Evolutionary conservation across 2,113 vertebrate genomes (phyloP), one percentile per base, ranked within the genome.

Genomic region (Tachysurus vachellii): DNA sequence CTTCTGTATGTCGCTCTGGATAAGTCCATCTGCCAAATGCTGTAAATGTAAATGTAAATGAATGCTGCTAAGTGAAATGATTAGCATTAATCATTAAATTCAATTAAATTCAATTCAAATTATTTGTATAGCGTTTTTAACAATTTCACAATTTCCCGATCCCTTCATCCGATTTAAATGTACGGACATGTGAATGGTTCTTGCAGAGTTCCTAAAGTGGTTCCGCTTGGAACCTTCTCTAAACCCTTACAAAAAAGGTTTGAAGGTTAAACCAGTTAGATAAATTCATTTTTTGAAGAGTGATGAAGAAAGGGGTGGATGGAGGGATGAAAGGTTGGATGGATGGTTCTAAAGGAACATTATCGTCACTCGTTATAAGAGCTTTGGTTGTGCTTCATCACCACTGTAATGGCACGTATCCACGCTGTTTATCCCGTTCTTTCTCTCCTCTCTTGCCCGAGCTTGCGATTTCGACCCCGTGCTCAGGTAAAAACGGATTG

Each of bases 321-420:
- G 64, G 87, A 85, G 88, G 50, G n/a, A 64, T 81, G 44, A 68
- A 84, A 44, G 62, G 57, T 53, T 64, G 57, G 81, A 71, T 44
- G 80, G 59, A 80, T 61, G 31, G 80, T 71, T 88, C 42, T 54
- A 19, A 9, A 23, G 66, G 70, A 76, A 79, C 16, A 81, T 85
- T 85, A 87, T 87, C 56, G 17, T 71, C 87, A n/a, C 54, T 89
- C 82, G 89, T 91, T 89, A 88, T 80, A 84, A 54, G 76, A n/a
- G 82, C 88, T 88, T 81, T 83, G 44, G 82, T 76, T 53, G 83
- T 80, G 85, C 81, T 70, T 87, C 71, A 87, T 89, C 88, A 79
- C 71, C 59, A 21, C 88, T 82, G 80, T 92, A 91, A 90, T 90
- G 89, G 88, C 57, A 61, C 50, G 70, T 44, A 86, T 71, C 70